These are phyloP conservation scores for Sycophila texana DNA, from an alignment of 2,888 invertebrate species.

Conservation along the genomic window DNA sequence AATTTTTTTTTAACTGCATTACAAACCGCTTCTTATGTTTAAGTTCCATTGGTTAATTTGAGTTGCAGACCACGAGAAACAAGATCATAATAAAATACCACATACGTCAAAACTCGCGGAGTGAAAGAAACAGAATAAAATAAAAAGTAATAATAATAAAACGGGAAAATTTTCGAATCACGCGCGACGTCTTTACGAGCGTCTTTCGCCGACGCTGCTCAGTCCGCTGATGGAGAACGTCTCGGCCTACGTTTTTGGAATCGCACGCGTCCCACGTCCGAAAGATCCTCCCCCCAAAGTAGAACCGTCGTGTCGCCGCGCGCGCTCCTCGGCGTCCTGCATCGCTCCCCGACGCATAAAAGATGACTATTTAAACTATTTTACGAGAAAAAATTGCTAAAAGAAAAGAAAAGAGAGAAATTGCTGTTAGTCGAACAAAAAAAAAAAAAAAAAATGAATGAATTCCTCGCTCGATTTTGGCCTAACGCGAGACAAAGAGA, in stretches of 20 bases:
- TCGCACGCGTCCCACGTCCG: constrained; percentile 56
- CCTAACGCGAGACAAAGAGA: constrained; percentile 61
- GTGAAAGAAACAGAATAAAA: constrained; percentile 5
- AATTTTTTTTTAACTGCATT: constrained; percentile 7
- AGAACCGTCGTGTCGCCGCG: constrained; percentile 16
- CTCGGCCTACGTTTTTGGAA: constrained; percentile 63
- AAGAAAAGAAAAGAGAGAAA: constrained; percentile 26
- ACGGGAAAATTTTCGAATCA: too few species aligned
- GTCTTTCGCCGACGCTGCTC: constrained; percentile 47
- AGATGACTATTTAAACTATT: constrained; percentile 59
- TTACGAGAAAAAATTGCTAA: constrained; percentile 53
- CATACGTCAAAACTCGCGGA: constrained; percentile 28
- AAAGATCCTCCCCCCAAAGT: constrained; percentile 28
- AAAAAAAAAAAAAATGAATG: constrained; percentile 55
- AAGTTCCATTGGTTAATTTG: constrained; percentile 23
- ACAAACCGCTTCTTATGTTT: constrained; percentile 34
- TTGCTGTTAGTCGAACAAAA: constrained; percentile 60
- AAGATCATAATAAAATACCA: constrained; percentile 13
- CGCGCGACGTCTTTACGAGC: constrained; percentile 6
- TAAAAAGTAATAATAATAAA: background rate
- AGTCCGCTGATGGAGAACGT: constrained; percentile 59
- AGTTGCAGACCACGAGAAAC: constrained; percentile 29
- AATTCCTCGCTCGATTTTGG: constrained; percentile 63
- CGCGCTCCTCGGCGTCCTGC: constrained; percentile 14
- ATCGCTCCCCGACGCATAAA: constrained; percentile 40